Evolutionary conservation across 2,113 vertebrate species (phyloP), one percentile per base, ranked within the genome.

Genomic region (Illadopsis cleaveri): DNA sequence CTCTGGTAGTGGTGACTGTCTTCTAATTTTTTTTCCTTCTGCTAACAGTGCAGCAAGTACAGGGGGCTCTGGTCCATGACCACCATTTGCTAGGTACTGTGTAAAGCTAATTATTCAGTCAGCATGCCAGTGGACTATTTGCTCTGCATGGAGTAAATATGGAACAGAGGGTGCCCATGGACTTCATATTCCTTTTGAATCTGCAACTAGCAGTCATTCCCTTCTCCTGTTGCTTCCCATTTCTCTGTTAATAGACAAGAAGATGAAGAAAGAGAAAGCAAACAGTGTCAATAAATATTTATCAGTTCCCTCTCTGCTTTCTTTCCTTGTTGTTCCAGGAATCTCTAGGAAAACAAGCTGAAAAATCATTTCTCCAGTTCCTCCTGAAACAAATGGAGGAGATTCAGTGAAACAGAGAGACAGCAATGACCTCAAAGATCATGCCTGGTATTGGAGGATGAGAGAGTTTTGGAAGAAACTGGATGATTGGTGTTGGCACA

Each of bases 91-190:
- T 65, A 73, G 61, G 65, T 60, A 28, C 61, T 33, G 56, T 40
- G 56, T 64, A 89, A 94, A 86, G 47, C 51, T 62, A 78, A 87
- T 87, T 83, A 89, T 86, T 86, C 69, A 86, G 76, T 48, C 86
- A 75, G 89, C 91, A 89, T 60, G 93, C 80, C 68, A 92, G 58
- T 73, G 64, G 71, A 54, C 54, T 83, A 9, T 89, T 92, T 83
- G 65, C 82, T 89, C 79, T 90, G 68, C 51, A n/a, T 89, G 86
- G 45, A 93, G 54, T 40, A 73, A 81, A 31, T 12, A 45, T 15
- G n/a, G 62, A 89, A 45, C 78, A 69, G 85, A 93, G 50, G 40
- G 31, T 85, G 73, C 45, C 76, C 35, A 6, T 37, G 48, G 73
- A 64, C 57, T 51, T 50, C 54, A 20, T 45, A 35, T 68, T 62